Base-by-base conservation (phyloP, 2,113 vertebrate species). In the Scortum barcoo region DNA sequence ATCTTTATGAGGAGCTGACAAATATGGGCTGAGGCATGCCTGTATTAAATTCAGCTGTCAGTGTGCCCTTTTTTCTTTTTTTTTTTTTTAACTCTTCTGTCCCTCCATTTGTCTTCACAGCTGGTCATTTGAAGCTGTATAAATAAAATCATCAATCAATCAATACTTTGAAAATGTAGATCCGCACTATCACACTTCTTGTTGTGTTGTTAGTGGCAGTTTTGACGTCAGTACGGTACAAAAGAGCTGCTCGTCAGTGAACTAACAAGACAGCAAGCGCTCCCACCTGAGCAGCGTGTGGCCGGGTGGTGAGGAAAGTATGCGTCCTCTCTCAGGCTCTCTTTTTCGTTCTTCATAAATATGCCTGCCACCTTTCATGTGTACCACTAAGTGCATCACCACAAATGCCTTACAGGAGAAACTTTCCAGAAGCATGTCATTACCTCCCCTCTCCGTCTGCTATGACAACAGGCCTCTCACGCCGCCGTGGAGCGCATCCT, bases 1-100 rank as follows among this genome's bases (percentile, higher is more conserved):
- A 5, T 26, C 22, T 48, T 40, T 61, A 1, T 14, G 13, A 65
- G 63, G 5, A 30, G 17, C 10, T 33, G 65, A 33, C 17, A 50
- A 12, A 30, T 22, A 6, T 12, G 12, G 13, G 26, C 26, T 24
- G 46, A 22, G 14, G 13, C 28, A 26, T 17, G 44, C 7, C 22
- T 48, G 42, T 48, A 30, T 48, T 12, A 6, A 33, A 68, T 68
- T 68, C 44, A 67, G 44, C 42, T 68, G 44, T 68, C 44, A n/a
- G n/a, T n/a, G 19, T 24, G 51, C 36, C 16, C 3, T 6, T 38
- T 51, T 40, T 65, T 28, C 5, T n/a, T n/a, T n/a, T n/a, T n/a
- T n/a, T n/a, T n/a, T n/a, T n/a, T n/a, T n/a, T n/a, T n/a, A n/a
- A n/a, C 17, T 20, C 40, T 12, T 13, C 38, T 60, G 26, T 12